A percentile compares a stretch with the other conserved stretches of the same genome.
phyloP scores from a whole-genome alignment of 2,113 vertebrate genomes.

The Anguilla rostrata region DNA sequence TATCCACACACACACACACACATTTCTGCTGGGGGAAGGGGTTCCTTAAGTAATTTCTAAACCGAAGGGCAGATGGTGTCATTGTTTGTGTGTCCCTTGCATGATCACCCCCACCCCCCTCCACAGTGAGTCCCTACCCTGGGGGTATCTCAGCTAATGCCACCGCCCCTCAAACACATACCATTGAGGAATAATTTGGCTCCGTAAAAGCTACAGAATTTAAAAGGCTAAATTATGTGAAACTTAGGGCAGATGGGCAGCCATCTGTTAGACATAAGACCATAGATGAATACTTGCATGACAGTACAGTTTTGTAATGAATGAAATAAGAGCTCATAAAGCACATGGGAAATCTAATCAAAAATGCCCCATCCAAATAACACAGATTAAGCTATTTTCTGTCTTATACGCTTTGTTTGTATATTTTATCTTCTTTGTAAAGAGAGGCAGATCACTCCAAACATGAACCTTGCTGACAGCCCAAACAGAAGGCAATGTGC shows the following conservation, averaged over 20 bases:
- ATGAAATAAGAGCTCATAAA: no score
- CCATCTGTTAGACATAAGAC: neutral
- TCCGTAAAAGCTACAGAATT: neutral
- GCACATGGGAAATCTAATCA: no score
- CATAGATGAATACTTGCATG: neutral
- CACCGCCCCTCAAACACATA: neutral
- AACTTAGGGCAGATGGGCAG: conserved; percentile 10
- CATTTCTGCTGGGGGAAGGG: neutral
- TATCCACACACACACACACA: neutral
- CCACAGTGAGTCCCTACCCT: neutral
- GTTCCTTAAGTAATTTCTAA: neutral
- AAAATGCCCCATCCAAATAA: no score
- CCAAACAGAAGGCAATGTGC: no score
- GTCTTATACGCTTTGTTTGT: no score
- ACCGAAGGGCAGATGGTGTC: neutral
- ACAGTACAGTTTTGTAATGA: neutral
- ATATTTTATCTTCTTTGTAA: no score
- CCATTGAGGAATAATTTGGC: neutral
- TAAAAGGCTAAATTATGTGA: neutral
- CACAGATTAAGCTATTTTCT: no score
- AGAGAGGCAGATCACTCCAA: no score
- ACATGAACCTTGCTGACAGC: no score
- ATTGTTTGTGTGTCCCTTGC: neutral
- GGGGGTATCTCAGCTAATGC: neutral
- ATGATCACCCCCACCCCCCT: neutral